A percentile compares a stretch with the other conserved stretches of the same genome.
phyloP scores from a whole-genome alignment of 2,113 vertebrate genomes.

The Campylomormyrus numenius region DNA sequence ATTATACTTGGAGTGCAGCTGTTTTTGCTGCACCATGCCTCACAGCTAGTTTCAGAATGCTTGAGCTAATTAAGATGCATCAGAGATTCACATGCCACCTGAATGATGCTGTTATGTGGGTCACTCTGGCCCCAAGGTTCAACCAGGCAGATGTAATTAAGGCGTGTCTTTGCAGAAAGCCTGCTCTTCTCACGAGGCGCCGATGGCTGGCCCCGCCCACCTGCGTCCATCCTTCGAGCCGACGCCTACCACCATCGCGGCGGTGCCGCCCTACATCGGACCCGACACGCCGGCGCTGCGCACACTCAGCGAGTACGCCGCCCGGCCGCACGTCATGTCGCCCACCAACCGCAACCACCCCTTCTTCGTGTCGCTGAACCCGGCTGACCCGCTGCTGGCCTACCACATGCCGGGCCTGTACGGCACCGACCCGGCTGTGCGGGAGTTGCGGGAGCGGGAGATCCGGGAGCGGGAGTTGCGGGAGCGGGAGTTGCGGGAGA shows the following conservation, averaged over 20 bases:
- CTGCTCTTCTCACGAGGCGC: slow-evolving; percentile 82
- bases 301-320: slow-evolving; percentile 89
- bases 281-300: slow-evolving; percentile 89
- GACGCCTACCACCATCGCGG: slow-evolving; percentile 83
- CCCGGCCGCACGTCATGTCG: slow-evolving; percentile 93
- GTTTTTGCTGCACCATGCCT: background rate
- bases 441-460: slow-evolving; percentile 81
- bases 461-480: slow-evolving; percentile 71
- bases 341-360: slow-evolving; percentile 93
- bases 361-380: slow-evolving; percentile 88
- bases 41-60: background rate
- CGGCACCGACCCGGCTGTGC: slow-evolving; percentile 79
- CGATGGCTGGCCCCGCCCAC: slow-evolving; percentile 70
- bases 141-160: slow-evolving; percentile 12
- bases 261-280: slow-evolving; percentile 90
- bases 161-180: slow-evolving; percentile 60
- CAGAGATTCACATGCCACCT: background rate
- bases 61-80: background rate
- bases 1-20: background rate
- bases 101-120: background rate
- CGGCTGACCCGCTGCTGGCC: slow-evolving; percentile 83
- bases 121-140: background rate
- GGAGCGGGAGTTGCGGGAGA: slow-evolving; percentile 84
- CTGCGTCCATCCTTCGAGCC: slow-evolving; percentile 82
- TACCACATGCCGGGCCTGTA: slow-evolving; percentile 96